Base-by-base conservation (phyloP, 2,888 invertebrate genomes). In the Agriotes lineatus region DNA sequence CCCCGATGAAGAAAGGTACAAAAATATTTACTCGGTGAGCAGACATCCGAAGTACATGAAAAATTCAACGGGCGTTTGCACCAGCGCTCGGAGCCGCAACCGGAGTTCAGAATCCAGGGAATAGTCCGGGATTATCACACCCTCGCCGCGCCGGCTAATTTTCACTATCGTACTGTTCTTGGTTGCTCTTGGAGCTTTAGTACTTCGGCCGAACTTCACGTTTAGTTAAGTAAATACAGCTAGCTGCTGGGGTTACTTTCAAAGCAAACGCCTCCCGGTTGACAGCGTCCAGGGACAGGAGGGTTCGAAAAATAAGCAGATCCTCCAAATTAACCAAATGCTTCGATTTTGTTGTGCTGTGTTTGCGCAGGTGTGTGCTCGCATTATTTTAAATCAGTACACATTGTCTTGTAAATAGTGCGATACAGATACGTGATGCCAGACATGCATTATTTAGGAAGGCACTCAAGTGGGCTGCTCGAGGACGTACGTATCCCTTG, bases 141-240 rank as follows among this genome's bases (percentile, higher is more conserved):
- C 20, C 56, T 37, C 16, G 9, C 39, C 56, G 25, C 56, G 7
- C 37, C 20, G 20, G 39, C 56, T 56, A 56, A 56, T 56, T 56
- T 56, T 56, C 56, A 56, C 56, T 52, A 52, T 52, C 52, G 22
- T 33, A 52, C 52, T 52, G 52, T 33, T 39, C 20, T 22, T 39
- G 52, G 20, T 39, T 39, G 18, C 56, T 22, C 20, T 39, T 56
- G n/a, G 16, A 39, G 56, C 56, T 39, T 56, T 39, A 52, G 52
- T 22, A 52, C 52, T 45, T 45, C 20, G 20, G n/a, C 4, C 9
- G 45, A 16, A 45, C 45, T 52, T 33, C 18, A 52, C 18, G 52
- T 52, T 52, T 52, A 52, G 52, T 52, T 52, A 52, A 33, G 33
- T 18, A 52, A 52, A 52, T 33, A 33, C 52, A 33, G n/a, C 52